Percentiles rank a stretch among this genome's conserved stretches.
Conservation (phyloP, 2,888 invertebrate genomes). For the Tenodera sinensis region DNA sequence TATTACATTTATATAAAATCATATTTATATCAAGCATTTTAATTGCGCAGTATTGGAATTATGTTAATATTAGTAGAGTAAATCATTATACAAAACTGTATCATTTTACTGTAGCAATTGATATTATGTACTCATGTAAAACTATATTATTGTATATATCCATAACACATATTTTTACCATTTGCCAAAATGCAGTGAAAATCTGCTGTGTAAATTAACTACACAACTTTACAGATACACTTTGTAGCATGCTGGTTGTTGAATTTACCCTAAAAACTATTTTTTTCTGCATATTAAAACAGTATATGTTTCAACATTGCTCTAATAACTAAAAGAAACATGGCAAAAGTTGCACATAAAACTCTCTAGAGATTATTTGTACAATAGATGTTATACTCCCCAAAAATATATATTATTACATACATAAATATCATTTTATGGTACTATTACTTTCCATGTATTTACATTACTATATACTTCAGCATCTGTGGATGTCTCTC, state of each 20-base stretch:
- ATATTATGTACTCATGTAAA: not conserved
- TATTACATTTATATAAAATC: slow-evolving; percentile 3
- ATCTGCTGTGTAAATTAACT: not conserved
- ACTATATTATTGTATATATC: not conserved
- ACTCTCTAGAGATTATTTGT: slow-evolving; percentile 7
- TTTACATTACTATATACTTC: not conserved
- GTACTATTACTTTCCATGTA: not conserved
- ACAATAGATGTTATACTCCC: slow-evolving; percentile 28
- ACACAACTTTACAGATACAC: not conserved
- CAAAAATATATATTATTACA: slow-evolving; percentile 31
- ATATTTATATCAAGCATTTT: not conserved
- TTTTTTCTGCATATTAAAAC: not conserved
- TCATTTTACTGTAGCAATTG: not conserved
- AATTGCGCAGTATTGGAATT: not conserved
- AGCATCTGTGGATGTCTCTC: not conserved
- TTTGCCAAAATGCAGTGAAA: not conserved
- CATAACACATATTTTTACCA: not conserved
- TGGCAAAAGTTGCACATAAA: slow-evolving; percentile 10
- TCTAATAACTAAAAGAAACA: not conserved
- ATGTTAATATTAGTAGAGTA: not conserved
- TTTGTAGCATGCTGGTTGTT: not conserved
- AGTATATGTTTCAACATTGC: not conserved
- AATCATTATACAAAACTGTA: not conserved
- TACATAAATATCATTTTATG: slow-evolving; percentile 28
- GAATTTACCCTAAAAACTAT: not conserved